Percentiles rank a stretch among this genome's conserved stretches.
Conservation (phyloP, 2,797 vertebrate species). For the Cossypha caffra region DNA sequence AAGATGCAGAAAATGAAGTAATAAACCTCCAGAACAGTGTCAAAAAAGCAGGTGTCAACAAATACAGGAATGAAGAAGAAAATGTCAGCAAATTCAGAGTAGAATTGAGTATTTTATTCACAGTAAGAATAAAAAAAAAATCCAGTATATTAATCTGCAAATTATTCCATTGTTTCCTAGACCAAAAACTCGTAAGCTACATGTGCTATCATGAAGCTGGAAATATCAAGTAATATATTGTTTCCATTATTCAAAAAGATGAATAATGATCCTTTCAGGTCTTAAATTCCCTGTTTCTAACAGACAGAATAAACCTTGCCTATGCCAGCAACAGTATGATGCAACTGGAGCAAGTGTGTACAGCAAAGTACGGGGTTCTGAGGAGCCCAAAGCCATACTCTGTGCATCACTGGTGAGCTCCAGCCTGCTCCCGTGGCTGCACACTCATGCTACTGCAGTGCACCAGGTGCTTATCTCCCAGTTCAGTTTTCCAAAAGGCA, state of each 20-base stretch:
- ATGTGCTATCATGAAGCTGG: not conserved
- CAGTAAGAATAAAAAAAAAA: not conserved
- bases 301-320: not conserved
- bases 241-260: not conserved
- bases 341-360: not conserved
- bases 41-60: not conserved
- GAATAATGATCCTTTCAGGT: not conserved
- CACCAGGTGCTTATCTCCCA: not conserved
- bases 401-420: accelerated
- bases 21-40: accelerated
- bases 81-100: not conserved
- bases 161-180: not conserved
- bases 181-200: not conserved
- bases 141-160: not conserved
- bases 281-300: not conserved
- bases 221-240: not conserved
- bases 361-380: too few species aligned
- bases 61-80: not conserved
- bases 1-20: not conserved
- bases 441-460: accelerated
- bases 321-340: accelerated
- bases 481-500: not conserved
- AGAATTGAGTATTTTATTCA: not conserved
- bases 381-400: not conserved
- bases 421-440: accelerated